Conservation (phyloP, 2,888 invertebrate genomes). For the Diarsia dahlii region DNA sequence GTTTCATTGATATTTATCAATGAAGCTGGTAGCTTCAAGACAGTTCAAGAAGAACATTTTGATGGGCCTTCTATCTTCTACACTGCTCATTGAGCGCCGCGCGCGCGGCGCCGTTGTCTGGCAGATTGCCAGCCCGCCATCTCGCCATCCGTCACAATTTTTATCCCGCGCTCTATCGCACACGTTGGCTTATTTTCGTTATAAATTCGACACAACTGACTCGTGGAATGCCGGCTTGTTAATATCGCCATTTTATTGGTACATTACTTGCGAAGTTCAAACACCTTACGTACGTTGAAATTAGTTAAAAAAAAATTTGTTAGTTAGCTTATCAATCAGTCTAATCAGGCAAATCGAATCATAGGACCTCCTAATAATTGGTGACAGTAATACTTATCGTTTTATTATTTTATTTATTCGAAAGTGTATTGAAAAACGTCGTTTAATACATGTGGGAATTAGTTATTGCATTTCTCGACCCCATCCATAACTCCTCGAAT, state of each 20-base stretch:
- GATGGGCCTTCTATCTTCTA: constrained; percentile 26
- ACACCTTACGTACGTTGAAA: constrained; percentile 21
- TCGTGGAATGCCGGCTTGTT: constrained; percentile 52
- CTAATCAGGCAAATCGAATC: background rate
- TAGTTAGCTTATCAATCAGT: background rate
- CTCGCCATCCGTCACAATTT: constrained; percentile 60
- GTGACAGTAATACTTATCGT: too few species aligned
- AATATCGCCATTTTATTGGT: constrained; percentile 44
- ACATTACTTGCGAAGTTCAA: constrained; percentile 38
- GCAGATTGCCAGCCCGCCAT: constrained; percentile 56
- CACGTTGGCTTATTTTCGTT: constrained; percentile 65
- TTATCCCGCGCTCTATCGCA: constrained; percentile 54
- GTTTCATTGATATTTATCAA: background rate
- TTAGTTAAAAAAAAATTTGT: background rate
- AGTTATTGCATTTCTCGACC: too few species aligned
- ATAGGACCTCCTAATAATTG: too few species aligned
- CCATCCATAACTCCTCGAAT: too few species aligned
- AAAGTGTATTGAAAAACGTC: too few species aligned
- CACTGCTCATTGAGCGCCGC: constrained; percentile 13
- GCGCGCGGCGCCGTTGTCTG: constrained; percentile 51
- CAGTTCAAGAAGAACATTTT: too few species aligned
- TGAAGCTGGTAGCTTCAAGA: background rate
- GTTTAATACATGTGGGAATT: too few species aligned
- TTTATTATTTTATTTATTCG: too few species aligned
- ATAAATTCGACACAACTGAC: constrained; percentile 65